Evolutionary conservation across 2,888 invertebrate species (phyloP), one percentile per base, ranked within the genome.

Genomic region (Apodemia duryi): DNA sequence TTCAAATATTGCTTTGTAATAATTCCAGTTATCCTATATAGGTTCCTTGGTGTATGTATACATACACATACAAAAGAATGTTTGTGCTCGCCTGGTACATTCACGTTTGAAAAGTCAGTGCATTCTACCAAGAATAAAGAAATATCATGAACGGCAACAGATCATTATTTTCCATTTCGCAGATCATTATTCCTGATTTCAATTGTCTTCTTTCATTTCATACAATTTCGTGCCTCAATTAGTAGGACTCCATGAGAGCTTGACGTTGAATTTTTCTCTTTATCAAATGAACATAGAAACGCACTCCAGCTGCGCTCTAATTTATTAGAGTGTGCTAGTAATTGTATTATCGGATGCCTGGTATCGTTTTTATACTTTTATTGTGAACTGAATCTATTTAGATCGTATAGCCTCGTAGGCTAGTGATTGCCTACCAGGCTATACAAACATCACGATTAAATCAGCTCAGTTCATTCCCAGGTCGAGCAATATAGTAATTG

Each of bases 281-380:
- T 32, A 54, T 54, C 13, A 54, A 54, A 54, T 54, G 54, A 54
- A 54, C 54, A 54, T 13, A 54, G 54, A 54, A 54, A 54, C 54
- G 28, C 29, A 32, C 57, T 57, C 57, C 57, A 57, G 57, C 57
- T 57, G 57, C 10, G 57, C 32, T 57, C 32, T 57, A 28, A 57
- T 57, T 57, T 57, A 32, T 57, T 29, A 57, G 28, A 57, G 57
- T 57, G 57, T 57, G 32, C 29, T 29, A 6, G 32, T 57, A 57
- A 57, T 57, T 57, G 32, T 57, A 10, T 57, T 57, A 32, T 57
- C 32, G 32, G 6, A 32, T 57, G 11, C 57, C 28, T 3, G 54
- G 32, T 29, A 57, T 51, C 21, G 21, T n/a, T 51, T 51, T 51
- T 21, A 7, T 41, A 61, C 61, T 61, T 61, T 61, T 61, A 5